Conservation (phyloP, 2,888 invertebrate genomes). For the Polydrusus cervinus region DNA sequence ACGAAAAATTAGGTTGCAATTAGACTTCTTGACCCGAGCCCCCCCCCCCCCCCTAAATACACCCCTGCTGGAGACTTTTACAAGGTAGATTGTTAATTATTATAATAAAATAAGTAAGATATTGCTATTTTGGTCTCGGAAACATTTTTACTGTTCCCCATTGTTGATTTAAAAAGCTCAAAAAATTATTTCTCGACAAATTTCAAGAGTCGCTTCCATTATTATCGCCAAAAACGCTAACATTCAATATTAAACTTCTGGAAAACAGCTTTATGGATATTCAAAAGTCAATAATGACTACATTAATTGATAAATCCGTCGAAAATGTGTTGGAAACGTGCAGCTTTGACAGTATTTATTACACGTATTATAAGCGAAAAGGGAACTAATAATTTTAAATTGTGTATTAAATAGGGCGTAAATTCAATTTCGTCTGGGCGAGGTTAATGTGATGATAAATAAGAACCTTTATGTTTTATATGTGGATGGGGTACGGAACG, state of each 20-base stretch:
- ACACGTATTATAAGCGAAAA: conserved; percentile 32
- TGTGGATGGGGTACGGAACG: conserved; percentile 8
- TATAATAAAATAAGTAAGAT: too few relatives aligned
- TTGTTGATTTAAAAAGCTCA: too few relatives aligned
- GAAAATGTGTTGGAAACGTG: conserved; percentile 37
- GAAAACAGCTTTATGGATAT: neutral
- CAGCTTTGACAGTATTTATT: conserved; percentile 45
- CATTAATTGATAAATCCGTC: conserved; percentile 18
- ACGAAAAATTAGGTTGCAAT: too few relatives aligned
- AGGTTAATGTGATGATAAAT: conserved; percentile 41
- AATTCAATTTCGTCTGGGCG: conserved; percentile 48
- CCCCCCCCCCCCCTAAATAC: too few relatives aligned
- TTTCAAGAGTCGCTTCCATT: neutral
- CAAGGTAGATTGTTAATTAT: too few relatives aligned
- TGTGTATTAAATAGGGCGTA: conserved; percentile 52
- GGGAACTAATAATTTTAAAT: conserved; percentile 52
- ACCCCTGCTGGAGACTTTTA: too few relatives aligned
- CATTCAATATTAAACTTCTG: neutral
- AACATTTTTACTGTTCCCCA: too few relatives aligned
- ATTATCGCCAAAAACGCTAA: too few relatives aligned
- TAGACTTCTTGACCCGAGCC: too few relatives aligned
- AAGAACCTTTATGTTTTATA: conserved; percentile 43
- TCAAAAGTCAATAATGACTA: neutral
- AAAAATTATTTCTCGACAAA: too few relatives aligned
- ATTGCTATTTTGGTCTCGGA: too few relatives aligned